phyloP scores from a whole-genome alignment of 2,797 vertebrate genomes.

The Mormyrops boulengeri region DNA sequence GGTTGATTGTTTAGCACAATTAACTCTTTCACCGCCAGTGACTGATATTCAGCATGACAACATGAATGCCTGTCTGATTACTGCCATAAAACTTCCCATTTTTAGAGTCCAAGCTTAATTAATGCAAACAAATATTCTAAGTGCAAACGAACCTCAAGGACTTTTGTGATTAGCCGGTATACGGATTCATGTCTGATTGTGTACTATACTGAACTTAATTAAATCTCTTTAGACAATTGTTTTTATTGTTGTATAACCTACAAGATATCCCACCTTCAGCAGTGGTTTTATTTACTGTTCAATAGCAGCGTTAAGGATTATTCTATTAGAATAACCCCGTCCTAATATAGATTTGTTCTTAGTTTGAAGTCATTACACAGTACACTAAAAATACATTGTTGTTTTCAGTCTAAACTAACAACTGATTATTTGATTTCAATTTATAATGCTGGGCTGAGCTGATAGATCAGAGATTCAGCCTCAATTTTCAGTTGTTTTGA shows the following conservation, averaged over 20 bases:
- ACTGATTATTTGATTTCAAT: background rate
- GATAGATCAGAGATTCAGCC: background rate
- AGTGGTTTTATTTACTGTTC: background rate
- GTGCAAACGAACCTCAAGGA: background rate
- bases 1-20: background rate
- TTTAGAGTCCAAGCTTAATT: background rate
- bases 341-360: background rate
- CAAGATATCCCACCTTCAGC: background rate
- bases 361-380: background rate
- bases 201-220: background rate
- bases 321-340: background rate
- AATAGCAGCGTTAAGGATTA: background rate
- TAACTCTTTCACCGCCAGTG: background rate
- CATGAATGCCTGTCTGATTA: background rate
- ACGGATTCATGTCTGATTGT: background rate
- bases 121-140: background rate
- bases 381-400: background rate
- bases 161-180: background rate
- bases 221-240: background rate
- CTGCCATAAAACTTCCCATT: background rate
- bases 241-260: background rate
- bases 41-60: background rate
- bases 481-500: background rate
- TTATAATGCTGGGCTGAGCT: background rate
- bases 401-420: background rate